Conservation (phyloP, 2,113 vertebrate genomes). For the Anser cygnoides region DNA sequence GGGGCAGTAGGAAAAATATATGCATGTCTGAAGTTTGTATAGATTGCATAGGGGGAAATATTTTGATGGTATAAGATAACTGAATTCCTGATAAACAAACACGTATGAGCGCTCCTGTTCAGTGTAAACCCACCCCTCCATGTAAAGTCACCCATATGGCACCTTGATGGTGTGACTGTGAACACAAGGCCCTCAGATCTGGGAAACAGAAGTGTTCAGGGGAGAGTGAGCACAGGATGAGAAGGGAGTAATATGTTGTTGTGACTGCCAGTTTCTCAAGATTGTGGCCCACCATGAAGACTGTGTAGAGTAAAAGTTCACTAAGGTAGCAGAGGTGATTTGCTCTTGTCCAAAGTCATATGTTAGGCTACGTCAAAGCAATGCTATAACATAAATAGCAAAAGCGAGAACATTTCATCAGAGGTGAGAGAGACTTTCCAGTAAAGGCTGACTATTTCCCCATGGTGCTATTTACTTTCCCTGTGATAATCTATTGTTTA, state of each 20-base stretch:
- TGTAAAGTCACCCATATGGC: not conserved
- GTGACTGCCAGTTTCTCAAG: not conserved
- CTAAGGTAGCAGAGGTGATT: not conserved
- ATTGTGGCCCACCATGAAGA: not conserved
- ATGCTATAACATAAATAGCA: not conserved
- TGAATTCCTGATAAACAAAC: slow-evolving; percentile 38
- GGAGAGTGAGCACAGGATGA: not conserved
- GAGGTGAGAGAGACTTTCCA: not conserved
- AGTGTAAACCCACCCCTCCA: not conserved
- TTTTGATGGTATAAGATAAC: slow-evolving; percentile 1
- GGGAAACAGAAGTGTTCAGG: not conserved
- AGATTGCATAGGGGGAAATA: slow-evolving; percentile 42
- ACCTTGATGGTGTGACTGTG: not conserved
- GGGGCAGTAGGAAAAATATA: slow-evolving; percentile 12
- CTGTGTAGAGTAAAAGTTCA: not conserved
- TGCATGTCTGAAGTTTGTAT: not conserved
- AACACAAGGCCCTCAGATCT: not conserved
- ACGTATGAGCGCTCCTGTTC: slow-evolving; percentile 16
- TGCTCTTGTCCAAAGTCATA: not conserved
- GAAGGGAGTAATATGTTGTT: not conserved
- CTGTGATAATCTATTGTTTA: not conserved
- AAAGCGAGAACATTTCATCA: not conserved
- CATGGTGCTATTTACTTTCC: not conserved
- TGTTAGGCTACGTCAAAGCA: not conserved
- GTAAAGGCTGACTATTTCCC: not conserved